Evolutionary conservation across 2,113 vertebrate genomes (phyloP).

Genomic region (Ciconia boyciana): DNA sequence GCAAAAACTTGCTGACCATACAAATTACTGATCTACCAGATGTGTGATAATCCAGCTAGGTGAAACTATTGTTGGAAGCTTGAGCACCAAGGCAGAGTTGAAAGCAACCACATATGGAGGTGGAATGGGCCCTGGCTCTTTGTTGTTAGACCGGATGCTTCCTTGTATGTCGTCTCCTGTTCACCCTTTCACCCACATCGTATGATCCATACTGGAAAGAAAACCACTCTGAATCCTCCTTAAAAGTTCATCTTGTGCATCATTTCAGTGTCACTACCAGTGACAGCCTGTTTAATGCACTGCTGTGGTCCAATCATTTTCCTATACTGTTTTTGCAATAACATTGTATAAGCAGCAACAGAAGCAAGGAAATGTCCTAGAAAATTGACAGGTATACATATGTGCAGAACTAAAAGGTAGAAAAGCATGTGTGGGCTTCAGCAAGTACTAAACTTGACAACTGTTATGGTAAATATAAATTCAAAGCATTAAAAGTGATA

Average conservation of each 20-base stretch:
- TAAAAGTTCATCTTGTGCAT: background rate
- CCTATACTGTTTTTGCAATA: background rate
- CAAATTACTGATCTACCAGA: background rate
- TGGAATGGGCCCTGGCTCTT: background rate
- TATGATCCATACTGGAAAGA: background rate
- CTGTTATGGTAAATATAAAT: background rate
- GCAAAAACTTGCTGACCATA: background rate
- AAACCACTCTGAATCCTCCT: background rate
- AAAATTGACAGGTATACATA: background rate
- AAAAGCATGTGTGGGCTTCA: background rate
- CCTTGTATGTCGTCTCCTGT: background rate
- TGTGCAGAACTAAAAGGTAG: background rate
- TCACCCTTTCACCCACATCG: background rate
- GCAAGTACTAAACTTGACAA: background rate
- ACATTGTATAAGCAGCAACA: background rate
- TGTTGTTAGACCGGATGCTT: background rate
- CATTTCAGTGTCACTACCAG: background rate
- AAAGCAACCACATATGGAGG: fast-evolving
- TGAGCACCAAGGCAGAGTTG: background rate
- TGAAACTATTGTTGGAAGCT: background rate
- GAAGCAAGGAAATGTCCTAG: background rate
- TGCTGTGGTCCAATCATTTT: background rate
- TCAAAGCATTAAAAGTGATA: background rate
- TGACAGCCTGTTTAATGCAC: background rate
- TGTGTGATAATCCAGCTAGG: background rate